Conservation (phyloP, 2,888 invertebrate genomes). For the Harmothoe impar region DNA sequence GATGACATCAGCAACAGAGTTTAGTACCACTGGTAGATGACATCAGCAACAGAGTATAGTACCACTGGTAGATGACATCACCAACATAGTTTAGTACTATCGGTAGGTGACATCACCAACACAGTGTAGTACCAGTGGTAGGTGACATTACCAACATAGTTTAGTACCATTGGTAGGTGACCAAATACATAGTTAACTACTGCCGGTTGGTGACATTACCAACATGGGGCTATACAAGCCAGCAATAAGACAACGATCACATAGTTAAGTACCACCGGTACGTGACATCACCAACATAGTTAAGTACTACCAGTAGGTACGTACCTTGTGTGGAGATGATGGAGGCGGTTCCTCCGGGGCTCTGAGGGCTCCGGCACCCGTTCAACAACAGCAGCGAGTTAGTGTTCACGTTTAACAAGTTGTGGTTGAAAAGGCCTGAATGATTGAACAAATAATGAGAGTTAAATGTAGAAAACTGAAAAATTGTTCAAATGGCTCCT, state of each 20-base stretch:
- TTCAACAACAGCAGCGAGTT: conserved; percentile 76
- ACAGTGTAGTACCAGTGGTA: too few relatives aligned
- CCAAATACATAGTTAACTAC: too few relatives aligned
- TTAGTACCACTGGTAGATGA: too few relatives aligned
- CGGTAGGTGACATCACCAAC: neutral
- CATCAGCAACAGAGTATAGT: too few relatives aligned
- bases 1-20: neutral
- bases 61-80: neutral
- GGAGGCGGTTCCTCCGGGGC: conserved; percentile 56
- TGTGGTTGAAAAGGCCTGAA: conserved; percentile 74
- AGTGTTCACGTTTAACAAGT: conserved; percentile 74
- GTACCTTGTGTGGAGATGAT: conserved; percentile 53
- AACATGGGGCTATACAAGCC: conserved; percentile 72
- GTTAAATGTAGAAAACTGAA: neutral
- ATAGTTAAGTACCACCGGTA: neutral
- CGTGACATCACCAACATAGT: neutral
- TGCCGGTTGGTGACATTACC: conserved; percentile 73
- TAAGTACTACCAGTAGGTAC: neutral
- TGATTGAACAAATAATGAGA: too few relatives aligned
- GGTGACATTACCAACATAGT: neutral
- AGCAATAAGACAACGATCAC: neutral
- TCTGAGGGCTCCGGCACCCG: conserved; percentile 72
- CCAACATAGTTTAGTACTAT: too few relatives aligned
- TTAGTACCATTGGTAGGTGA: too few relatives aligned
- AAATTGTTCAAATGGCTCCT: too few relatives aligned